Evolutionary conservation across 2,113 vertebrate genomes (phyloP), one percentile per base, ranked within the genome.

Genomic region (Piprites chloris): DNA sequence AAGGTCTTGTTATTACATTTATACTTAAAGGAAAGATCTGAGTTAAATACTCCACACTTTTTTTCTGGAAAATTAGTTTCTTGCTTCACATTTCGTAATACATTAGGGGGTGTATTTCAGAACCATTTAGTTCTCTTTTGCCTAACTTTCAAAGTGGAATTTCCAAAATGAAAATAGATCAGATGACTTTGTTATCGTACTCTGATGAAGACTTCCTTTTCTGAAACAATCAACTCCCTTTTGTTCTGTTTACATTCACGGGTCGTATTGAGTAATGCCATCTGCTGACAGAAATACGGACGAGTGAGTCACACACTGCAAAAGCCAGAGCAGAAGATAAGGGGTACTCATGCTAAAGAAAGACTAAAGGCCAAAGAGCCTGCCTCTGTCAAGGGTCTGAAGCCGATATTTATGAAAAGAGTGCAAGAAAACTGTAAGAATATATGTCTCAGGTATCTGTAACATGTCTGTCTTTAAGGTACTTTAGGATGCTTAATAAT

Each of bases 201-300:
- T 75, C 22, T 61, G 77, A 75, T 67, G 69, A 89, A 82, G n/a
- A 58, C 74, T 93, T 91, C 69, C 62, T 79, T 37, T 79, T 53
- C 58, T 80, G 37, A 87, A 95, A 87, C 21, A 55, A 76, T 50
- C 49, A 89, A 14, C 27, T 84, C 62, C 32, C 12, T 65, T 93
- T 83, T 90, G 37, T 55, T 94, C 67, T 55, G 72, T 85, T 95
- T 95, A 67, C 63, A 14, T 69, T 73, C 35, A 14, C n/a, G 39
- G 85, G 23, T 74, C 71, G 7, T 52, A 71, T 14, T 88, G 78
- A 95, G 55, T 63, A 85, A 85, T 93, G 78, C 63, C 78, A 83
- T 80, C 82, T 96, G 59, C 87, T 90, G 91, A 91, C 87, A 94
- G 93, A 90, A 93, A 63, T 85, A 85, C 2, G 6, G 62, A 62